Evolutionary conservation across 2,113 vertebrate genomes (phyloP), one percentile per base, ranked within the genome.

Genomic region (Fulica atra): DNA sequence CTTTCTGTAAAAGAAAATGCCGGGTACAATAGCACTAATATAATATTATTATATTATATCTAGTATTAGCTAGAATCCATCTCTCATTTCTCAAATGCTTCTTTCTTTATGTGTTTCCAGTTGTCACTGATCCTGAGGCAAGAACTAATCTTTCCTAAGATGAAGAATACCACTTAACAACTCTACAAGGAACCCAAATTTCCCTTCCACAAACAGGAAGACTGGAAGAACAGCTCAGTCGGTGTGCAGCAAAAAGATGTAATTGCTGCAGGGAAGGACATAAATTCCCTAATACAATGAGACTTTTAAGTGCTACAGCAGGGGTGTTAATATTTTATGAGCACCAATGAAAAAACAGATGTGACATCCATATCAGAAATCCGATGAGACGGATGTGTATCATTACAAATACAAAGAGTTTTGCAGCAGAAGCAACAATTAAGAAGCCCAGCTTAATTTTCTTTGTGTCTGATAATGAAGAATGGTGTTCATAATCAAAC

Each of bases 251-350:
- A 86, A 92, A 92, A 9, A 61, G 66, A 71, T 83, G 33, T n/a
- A 93, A 83, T 26, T 86, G 93, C 95, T 96, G 76, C 68, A 96
- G 89, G 92, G 86, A 88, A 95, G 74, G 84, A 96, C 59, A 93
- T 73, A 88, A 92, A 91, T 80, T 92, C 88, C 60, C 91, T 87
- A 56, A 96, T 97, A 96, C 74, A 96, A 68, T 48, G 42, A 80
- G 86, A 93, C 84, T 91, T 86, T 78, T 69, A 94, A 96, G 89
- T 89, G 91, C 91, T 89, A 57, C 87, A 91, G 86, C 46, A 95
- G 76, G 88, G 60, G 53, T 90, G 70, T 97, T 92, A 96, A 97
- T 97, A 96, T 96, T 96, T 96, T 83, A 96, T 95, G 80, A 95
- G 76, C 73, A 91, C 21, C 71, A 79, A 31, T 2, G 28, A 70